Evolutionary conservation across 2,888 invertebrate species (phyloP), one percentile per base, ranked within the genome.

Genomic region (Amphipyra tragopoginis): DNA sequence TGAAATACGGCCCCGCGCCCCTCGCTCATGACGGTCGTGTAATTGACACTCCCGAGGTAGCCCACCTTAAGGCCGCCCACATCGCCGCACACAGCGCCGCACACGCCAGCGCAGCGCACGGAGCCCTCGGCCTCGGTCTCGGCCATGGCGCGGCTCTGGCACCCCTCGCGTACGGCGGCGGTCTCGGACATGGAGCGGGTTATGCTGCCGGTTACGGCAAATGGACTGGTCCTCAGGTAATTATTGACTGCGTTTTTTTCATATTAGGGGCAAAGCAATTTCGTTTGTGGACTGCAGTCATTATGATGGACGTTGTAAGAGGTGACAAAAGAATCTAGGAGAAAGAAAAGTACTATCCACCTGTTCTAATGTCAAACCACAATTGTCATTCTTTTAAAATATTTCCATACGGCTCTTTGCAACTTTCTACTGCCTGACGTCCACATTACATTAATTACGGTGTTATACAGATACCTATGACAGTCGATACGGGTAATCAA

Each of bases 41-140:
- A 59, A 75, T 94, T 2, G 95, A 95, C 89, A 95, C 95, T 29
- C 94, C 95, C 66, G 95, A 95, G 89, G 95, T 95, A 0, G 95
- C 96, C 15, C 95, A 95, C 80, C 95, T 96, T 64, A 96, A 95
- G 87, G 93, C 95, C 36, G 95, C 95, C 40, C 96, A 95, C 86
- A 84, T 93, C 76, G 91, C 93, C 55, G 95, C 95, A 34, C 95
- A 93, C 86, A 87, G 90, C 42, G 88, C 88, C 42, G 93, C 92
- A 0, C 88, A 91, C 82, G 89, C 84, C 33, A 82, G 66, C 60
- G 91, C 89, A 10, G 82, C 85, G 13, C 87, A 87, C 67, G 84
- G 79, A 52, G 79, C 75, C 40, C 81, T 74, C 78, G 86, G 82
- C 69, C 21, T 21, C 21, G 21, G 21, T 1, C 77, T 72, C n/a